These are phyloP conservation scores for Caenorhabditis imperialis DNA, from an alignment of 2,888 invertebrate genomes.

Conservation along the genomic window DNA sequence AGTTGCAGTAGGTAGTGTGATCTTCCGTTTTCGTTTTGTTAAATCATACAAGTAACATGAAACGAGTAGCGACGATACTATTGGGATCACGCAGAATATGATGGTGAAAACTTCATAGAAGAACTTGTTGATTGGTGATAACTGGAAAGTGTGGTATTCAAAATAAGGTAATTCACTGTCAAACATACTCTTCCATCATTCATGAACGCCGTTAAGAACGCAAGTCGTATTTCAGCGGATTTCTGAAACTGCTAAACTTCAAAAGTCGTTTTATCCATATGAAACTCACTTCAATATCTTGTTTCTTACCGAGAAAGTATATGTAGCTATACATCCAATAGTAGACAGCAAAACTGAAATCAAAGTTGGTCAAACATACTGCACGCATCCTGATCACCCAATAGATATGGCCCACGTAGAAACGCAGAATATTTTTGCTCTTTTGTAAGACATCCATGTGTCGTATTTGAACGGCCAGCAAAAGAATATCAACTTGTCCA, in stretches of 20 bases:
- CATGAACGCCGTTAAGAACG: slow-evolving; percentile 25
- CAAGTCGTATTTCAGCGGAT: slow-evolving; percentile 15
- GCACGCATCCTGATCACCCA: slow-evolving; percentile 47
- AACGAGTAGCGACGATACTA: slow-evolving; percentile 75
- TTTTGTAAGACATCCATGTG: slow-evolving; percentile 72
- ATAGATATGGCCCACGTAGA: slow-evolving; percentile 74
- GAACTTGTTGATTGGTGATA: slow-evolving; percentile 70
- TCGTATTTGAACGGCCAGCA: slow-evolving; percentile 76
- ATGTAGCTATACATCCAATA: slow-evolving; percentile 69
- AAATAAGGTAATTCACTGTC: too few species aligned
- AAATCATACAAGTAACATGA: slow-evolving; percentile 76
- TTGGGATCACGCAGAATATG: slow-evolving; percentile 74
- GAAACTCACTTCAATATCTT: slow-evolving; percentile 1
- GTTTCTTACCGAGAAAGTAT: slow-evolving; percentile 14
- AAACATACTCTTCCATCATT: slow-evolving; percentile 21
- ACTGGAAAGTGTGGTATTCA: slow-evolving; percentile 64
- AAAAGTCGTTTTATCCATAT: background rate
- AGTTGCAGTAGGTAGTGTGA: slow-evolving; percentile 12
- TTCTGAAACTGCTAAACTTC: background rate
- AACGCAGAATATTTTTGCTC: slow-evolving; percentile 70
- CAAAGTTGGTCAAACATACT: background rate
- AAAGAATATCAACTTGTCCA: slow-evolving; percentile 76
- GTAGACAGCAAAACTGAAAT: slow-evolving; percentile 72
- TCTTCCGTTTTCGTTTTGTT: slow-evolving; percentile 60
- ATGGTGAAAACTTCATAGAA: slow-evolving; percentile 76